Percentiles rank a stretch among this genome's conserved stretches.
Conservation (phyloP, 1,140 invertebrate species). For the Drosophila sucinea region DNA sequence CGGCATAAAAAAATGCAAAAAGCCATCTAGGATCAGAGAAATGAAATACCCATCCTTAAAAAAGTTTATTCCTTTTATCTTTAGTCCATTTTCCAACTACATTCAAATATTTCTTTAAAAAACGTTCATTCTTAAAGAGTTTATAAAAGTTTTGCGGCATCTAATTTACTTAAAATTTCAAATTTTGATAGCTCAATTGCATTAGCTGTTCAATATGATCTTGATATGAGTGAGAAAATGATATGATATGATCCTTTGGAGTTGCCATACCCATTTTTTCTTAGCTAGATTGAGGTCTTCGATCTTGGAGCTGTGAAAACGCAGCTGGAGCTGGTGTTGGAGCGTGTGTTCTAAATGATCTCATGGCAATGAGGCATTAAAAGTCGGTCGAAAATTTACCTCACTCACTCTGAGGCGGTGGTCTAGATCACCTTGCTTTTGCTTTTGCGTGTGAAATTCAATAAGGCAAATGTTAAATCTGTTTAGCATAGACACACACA, state of each 20-base stretch:
- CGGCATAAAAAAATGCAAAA: no score
- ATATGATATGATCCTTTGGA: background rate
- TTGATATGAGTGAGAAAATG: no score
- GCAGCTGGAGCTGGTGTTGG: constrained; percentile 67
- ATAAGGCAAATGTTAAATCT: constrained; percentile 51
- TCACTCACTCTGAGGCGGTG: constrained; percentile 39
- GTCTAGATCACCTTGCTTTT: constrained; percentile 65
- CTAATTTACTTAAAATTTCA: no score
- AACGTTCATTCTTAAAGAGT: no score
- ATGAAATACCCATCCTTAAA: no score
- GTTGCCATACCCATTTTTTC: background rate
- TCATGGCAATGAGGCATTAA: constrained; percentile 28
- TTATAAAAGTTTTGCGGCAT: no score
- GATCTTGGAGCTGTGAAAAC: constrained; percentile 27
- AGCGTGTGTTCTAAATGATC: constrained; percentile 51
- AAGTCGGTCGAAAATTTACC: constrained; percentile 18
- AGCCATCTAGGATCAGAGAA: no score
- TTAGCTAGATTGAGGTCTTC: background rate
- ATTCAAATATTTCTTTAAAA: no score
- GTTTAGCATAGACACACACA: constrained; percentile 45
- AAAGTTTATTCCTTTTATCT: no score
- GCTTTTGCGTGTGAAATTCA: constrained; percentile 77
- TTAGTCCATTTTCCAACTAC: no score
- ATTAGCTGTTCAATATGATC: no score
- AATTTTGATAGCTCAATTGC: no score